Evolutionary conservation across 2,888 invertebrate genomes (phyloP), one percentile per base, ranked within the genome.

Genomic region (Caenorhabditis becei): DNA sequence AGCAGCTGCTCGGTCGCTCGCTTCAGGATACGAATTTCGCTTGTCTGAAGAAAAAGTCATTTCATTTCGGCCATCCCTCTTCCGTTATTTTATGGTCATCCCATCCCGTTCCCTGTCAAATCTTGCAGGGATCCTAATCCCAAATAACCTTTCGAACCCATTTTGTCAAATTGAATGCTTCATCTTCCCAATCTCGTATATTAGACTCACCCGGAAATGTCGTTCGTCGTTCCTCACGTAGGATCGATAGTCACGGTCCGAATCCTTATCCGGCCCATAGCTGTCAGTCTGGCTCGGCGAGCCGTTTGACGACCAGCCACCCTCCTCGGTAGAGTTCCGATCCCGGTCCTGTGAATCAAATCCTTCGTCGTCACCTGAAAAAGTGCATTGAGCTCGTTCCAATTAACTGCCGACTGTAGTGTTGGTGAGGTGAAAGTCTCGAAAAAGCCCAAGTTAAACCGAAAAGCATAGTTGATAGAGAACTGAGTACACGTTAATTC

Each of bases 21-120:
- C 61, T 85, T 86, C 49, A 86, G 71, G 37, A 86, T 80, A 1
- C 83, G 83, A 66, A 81, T 80, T 65, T 83, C 82, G 51, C 49
- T 77, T n/a, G 71, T 67, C 66, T 77, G 66, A 51, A 66, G 24
- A 1, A 63, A 63, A 53, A 47, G n/a, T 26, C 32, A 47, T 69
- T 23, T 56, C 16, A 63, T 63, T 32, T n/a, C n/a, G 10, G 8
- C 35, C 24, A 18, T 44, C 56, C 44, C 26, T 49, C 56, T 61
- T 51, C 20, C 47, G 8, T 47, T 56, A 44, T 44, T 67, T 58
- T 47, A 56, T 67, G 54, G 47, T 20, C 18, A 28, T 54, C 54
- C 66, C n/a, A n/a, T n/a, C n/a, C n/a, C n/a, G n/a, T n/a, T n/a
- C n/a, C n/a, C n/a, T n/a, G n/a, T n/a, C n/a, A n/a, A n/a, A n/a